Percentiles rank a stretch among this genome's conserved stretches.
These are phyloP conservation scores for Solea solea DNA, from an alignment of 2,113 vertebrate species.

Conservation along the genomic window DNA sequence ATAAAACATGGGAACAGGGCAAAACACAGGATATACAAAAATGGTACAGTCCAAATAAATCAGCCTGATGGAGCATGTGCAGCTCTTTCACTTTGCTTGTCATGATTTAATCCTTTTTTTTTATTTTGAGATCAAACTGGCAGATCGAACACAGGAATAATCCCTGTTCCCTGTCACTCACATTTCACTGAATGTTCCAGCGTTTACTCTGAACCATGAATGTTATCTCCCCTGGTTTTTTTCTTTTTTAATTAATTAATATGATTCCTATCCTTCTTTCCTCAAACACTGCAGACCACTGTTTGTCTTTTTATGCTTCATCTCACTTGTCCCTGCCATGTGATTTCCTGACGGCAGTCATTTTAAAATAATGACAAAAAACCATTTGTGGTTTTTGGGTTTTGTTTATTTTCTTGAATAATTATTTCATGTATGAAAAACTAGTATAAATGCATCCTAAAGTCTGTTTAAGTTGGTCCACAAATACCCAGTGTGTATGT, in stretches of 20 bases:
- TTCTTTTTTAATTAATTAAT: slow-evolving; percentile 19
- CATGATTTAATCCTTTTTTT: neutral
- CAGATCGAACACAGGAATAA: neutral
- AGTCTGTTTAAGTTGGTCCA: no score
- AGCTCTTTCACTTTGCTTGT: slow-evolving; percentile 1
- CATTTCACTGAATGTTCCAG: slow-evolving; percentile 4
- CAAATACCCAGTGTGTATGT: no score
- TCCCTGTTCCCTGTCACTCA: neutral
- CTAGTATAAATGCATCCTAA: neutral
- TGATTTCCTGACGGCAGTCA: neutral
- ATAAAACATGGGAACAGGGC: no score
- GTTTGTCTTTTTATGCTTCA: neutral
- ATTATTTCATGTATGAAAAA: neutral
- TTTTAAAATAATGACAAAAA: neutral
- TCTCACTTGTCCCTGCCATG: neutral
- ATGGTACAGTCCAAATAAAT: no score
- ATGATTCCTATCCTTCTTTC: neutral
- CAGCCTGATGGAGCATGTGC: neutral
- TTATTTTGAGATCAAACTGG: neutral
- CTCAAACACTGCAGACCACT: neutral
- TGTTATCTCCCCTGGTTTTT: no score
- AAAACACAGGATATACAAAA: no score
- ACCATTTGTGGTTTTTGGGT: neutral
- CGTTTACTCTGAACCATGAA: slow-evolving; percentile 16
- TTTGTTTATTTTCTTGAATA: neutral